These are phyloP conservation scores for Rhogogaster chlorosoma DNA, from an alignment of 2,888 invertebrate species.

Conservation along the genomic window DNA sequence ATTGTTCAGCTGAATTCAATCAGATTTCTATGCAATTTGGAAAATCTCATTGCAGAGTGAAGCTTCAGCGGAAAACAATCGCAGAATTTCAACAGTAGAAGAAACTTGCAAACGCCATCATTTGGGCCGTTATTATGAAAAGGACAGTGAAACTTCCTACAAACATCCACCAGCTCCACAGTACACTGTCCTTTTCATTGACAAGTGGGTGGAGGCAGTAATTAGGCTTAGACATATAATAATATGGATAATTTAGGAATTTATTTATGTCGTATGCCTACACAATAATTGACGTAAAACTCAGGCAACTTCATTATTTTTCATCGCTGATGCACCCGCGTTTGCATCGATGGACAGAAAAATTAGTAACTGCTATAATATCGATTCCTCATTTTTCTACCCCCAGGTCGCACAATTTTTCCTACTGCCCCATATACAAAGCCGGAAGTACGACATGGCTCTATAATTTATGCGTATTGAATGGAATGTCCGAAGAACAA, in stretches of 20 bases:
- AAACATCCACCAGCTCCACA: slow-evolving; percentile 78
- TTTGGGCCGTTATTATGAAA: slow-evolving; percentile 72
- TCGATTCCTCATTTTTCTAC: background rate
- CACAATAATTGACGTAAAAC: background rate
- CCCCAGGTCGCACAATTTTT: slow-evolving; percentile 73
- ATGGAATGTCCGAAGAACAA: slow-evolving; percentile 72
- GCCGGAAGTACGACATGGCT: slow-evolving; percentile 79
- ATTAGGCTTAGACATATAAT: background rate
- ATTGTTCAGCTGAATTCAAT: background rate
- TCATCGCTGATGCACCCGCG: background rate
- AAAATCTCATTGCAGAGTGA: slow-evolving; percentile 64
- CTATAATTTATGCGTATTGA: slow-evolving; percentile 77
- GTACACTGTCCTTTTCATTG: slow-evolving; percentile 77
- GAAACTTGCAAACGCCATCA: slow-evolving; percentile 75
- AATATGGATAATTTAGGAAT: background rate
- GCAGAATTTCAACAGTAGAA: slow-evolving; percentile 69
- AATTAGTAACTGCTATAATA: background rate
- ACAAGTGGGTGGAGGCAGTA: slow-evolving; percentile 68
- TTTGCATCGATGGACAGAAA: background rate
- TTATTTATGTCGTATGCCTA: background rate
- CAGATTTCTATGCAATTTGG: background rate
- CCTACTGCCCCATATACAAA: slow-evolving; percentile 79
- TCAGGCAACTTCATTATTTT: slow-evolving; percentile 5
- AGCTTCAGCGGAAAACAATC: slow-evolving; percentile 79
- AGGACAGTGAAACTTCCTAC: slow-evolving; percentile 61